Base-by-base conservation (phyloP, 1,140 invertebrate species). In the Papilio aristodemus region DNA sequence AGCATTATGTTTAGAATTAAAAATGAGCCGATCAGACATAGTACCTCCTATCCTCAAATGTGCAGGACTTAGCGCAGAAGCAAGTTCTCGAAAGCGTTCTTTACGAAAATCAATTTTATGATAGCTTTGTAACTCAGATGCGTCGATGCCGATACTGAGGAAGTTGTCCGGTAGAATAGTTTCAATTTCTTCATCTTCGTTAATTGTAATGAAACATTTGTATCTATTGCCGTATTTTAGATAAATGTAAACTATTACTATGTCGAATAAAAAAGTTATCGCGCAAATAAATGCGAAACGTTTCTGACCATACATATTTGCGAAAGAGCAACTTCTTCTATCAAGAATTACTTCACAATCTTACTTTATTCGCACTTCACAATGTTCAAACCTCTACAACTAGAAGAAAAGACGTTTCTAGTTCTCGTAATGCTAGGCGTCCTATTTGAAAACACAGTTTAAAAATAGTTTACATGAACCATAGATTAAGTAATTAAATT, bases 31-130 rank as follows among this genome's bases (percentile, higher is more conserved):
- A 79, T 95, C 95, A 0, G 94, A 93, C 78, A 94, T 92, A 38
- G 94, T 95, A 0, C 95, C 95, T 37, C 95, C 95, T 17, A 95
- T 78, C 68, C 95, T 91, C 1, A 95, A 81, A 72, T 93, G 93
- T 32, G 93, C 93, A 6, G 94, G 94, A 39, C 92, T 87, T 39
- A 95, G 80, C 19, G 93, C 85, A 66, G 77, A 75, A 3, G 93
- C 93, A 71, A 95, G 83, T 72, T 93, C 91, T 19, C 92, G 74
- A 70, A 95, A 91, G 78, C 84, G 91, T 11, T 66, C 67, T 57
- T 91, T 86, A 10, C 83, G 79, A 75, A 89, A 91, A 22, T 90
- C 78, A 27, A 90, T 71, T 74, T 70, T 84, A 19, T 87, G 60
- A 64, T 82, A 81, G 37, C 85, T 71, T 70, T 87, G 69, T 58